Conservation (phyloP, 2,113 vertebrate genomes). For the Calonectris borealis region DNA sequence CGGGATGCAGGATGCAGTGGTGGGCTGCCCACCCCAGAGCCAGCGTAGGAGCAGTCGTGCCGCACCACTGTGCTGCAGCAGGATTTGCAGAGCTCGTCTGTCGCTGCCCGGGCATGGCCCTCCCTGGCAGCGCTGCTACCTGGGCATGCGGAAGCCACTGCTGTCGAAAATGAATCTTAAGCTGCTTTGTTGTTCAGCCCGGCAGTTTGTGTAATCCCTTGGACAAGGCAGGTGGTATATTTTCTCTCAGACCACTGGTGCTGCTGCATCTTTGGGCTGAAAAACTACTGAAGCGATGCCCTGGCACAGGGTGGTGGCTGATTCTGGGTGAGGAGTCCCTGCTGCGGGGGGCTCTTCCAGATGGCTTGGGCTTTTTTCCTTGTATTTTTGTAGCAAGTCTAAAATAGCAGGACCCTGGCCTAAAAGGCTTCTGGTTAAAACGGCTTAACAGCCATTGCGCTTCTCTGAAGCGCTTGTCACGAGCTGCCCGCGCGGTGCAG, state of each 20-base stretch:
- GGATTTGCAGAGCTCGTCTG: not conserved
- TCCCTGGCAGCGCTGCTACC: not conserved
- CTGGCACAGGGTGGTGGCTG: not conserved
- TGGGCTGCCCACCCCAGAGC: not conserved
- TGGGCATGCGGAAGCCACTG: not conserved
- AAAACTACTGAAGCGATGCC: not conserved
- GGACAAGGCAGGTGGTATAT: not conserved
- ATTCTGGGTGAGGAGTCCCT: not conserved
- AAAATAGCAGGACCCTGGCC: not conserved
- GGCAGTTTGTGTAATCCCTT: not conserved
- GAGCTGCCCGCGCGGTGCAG: rapidly evolving
- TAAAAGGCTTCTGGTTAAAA: not conserved
- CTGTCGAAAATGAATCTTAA: not conserved
- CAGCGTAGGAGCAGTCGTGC: not conserved
- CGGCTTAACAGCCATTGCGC: rapidly evolving
- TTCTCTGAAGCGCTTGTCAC: rapidly evolving
- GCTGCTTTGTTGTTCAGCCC: not conserved
- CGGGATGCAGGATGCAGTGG: not conserved
- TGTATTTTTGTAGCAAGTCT: not conserved
- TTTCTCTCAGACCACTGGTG: not conserved
- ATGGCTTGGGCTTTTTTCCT: not conserved
- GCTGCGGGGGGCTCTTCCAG: not conserved
- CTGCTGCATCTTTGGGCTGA: not conserved
- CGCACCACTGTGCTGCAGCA: rapidly evolving
- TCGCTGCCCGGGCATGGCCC: not conserved